Percentiles rank a stretch among this genome's conserved stretches.
Evolutionary conservation across 2,888 invertebrate species (phyloP).

Genomic region (Venustoraphidia nigricollis): DNA sequence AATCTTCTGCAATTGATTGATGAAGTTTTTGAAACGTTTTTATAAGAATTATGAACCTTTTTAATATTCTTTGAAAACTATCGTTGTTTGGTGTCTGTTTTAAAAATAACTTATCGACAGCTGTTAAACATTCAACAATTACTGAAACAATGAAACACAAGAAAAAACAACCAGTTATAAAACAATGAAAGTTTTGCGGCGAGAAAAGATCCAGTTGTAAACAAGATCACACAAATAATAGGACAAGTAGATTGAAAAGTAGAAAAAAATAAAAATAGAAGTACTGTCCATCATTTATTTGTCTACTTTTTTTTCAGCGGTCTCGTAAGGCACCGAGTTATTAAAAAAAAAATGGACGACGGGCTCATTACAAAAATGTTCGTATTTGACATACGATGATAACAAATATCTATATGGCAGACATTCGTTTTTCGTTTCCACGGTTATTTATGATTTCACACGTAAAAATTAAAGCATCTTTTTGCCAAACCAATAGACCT

Average conservation of each 20-base stretch:
- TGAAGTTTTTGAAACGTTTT: slow-evolving; percentile 16
- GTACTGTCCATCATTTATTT: neutral
- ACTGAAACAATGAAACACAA: slow-evolving; percentile 15
- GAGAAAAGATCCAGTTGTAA: neutral
- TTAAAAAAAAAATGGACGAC: too few species aligned
- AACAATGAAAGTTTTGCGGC: neutral
- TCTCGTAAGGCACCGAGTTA: too few species aligned
- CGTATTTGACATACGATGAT: too few species aligned
- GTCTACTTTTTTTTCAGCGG: too few species aligned
- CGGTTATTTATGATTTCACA: too few species aligned
- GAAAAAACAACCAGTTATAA: neutral
- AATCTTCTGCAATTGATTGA: slow-evolving; percentile 14
- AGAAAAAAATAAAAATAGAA: neutral
- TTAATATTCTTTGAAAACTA: slow-evolving; percentile 16
- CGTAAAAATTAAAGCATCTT: too few species aligned
- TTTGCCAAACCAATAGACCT: too few species aligned
- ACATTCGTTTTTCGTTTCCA: too few species aligned
- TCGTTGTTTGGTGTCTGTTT: slow-evolving; percentile 9
- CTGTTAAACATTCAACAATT: slow-evolving; percentile 16
- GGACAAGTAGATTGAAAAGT: neutral
- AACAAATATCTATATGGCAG: too few species aligned
- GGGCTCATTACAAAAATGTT: too few species aligned
- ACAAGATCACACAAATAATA: neutral
- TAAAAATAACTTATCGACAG: slow-evolving; percentile 14
- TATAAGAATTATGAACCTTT: slow-evolving; percentile 20